Percentiles rank a stretch among this genome's conserved stretches.
Conservation (phyloP, 2,888 invertebrate genomes). For the Tenthredo amoena region DNA sequence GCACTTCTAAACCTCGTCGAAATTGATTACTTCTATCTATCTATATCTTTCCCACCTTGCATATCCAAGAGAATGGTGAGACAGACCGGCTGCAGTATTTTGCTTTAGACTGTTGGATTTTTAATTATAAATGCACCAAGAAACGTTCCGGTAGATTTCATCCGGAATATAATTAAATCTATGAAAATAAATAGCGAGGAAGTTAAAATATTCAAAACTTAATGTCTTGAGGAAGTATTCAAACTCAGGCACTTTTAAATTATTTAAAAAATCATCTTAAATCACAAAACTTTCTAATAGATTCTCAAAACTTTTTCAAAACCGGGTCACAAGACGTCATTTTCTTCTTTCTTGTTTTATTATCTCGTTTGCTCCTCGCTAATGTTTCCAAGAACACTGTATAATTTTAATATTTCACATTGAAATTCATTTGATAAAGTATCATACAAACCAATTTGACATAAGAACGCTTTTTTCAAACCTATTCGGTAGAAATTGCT, state of each 20-base stretch:
- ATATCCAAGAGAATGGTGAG: not conserved
- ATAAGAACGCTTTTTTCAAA: not conserved
- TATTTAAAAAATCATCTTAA: not conserved
- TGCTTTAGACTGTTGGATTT: not conserved
- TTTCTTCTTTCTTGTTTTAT: no score
- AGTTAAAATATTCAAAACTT: not conserved
- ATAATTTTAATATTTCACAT: not conserved
- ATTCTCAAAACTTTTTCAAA: not conserved
- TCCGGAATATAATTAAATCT: not conserved
- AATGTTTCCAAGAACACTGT: not conserved
- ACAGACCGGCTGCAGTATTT: not conserved
- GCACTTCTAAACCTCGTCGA: constrained; percentile 35
- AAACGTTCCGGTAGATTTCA: not conserved
- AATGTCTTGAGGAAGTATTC: not conserved
- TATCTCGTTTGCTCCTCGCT: not conserved
- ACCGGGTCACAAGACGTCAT: not conserved
- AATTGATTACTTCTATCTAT: not conserved
- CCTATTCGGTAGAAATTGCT: not conserved
- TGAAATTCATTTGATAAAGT: not conserved
- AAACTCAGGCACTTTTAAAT: not conserved
- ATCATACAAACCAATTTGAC: not conserved
- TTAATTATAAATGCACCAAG: not conserved
- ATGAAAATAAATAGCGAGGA: not conserved
- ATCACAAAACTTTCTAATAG: constrained; percentile 2
- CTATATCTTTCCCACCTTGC: not conserved